Conservation (phyloP, 2,113 vertebrate species). For the Plestiodon gilberti region DNA sequence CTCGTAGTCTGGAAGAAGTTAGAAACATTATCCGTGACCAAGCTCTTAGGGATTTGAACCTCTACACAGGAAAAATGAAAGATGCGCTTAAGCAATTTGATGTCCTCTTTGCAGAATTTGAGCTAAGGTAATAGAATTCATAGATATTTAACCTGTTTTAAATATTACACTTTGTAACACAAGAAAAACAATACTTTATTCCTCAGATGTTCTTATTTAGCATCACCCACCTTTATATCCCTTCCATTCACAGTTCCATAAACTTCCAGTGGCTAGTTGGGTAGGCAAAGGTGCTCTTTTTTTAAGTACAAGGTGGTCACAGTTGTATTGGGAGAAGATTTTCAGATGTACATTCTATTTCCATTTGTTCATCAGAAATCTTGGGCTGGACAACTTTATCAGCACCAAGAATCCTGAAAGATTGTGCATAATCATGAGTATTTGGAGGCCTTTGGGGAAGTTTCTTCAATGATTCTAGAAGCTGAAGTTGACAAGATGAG, state of each 20-base stretch:
- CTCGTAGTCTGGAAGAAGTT: slow-evolving; percentile 93
- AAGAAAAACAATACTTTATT: not conserved
- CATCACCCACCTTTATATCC: not conserved
- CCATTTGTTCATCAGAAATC: no score
- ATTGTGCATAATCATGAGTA: not conserved
- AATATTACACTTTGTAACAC: not conserved
- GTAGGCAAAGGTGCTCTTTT: not conserved
- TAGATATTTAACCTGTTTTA: not conserved
- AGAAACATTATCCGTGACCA: slow-evolving; percentile 94
- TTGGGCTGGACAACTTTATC: not conserved
- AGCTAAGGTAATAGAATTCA: slow-evolving; percentile 85
- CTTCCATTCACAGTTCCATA: not conserved
- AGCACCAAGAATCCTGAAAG: not conserved
- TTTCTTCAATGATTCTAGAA: not conserved
- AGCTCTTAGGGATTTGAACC: slow-evolving; percentile 91
- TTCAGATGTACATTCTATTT: no score
- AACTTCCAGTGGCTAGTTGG: not conserved
- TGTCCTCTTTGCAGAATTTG: slow-evolving; percentile 95
- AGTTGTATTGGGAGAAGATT: no score
- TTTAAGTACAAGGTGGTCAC: not conserved
- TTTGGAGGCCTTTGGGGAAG: not conserved
- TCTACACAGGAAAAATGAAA: slow-evolving; percentile 93
- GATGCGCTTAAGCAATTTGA: slow-evolving; percentile 94
- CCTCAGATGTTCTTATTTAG: not conserved
- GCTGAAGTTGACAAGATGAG: not conserved